Conservation (phyloP, 2,888 invertebrate species). For the Atrina japonica region DNA sequence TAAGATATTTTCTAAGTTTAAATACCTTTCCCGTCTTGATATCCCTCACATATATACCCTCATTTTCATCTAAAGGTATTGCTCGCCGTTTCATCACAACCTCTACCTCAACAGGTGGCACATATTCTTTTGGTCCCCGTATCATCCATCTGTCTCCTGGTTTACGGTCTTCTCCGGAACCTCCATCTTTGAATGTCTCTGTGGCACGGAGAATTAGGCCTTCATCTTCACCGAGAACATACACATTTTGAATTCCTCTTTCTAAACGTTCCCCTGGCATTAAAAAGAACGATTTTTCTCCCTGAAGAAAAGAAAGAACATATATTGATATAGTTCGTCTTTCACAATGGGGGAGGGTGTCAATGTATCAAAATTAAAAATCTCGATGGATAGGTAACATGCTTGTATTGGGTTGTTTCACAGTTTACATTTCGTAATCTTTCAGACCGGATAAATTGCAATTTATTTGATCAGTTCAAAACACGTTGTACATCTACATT, state of each 20-base stretch:
- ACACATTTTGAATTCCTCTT: conserved; percentile 81
- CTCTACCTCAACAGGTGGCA: conserved; percentile 82
- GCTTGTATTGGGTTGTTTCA: no score
- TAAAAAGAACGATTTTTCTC: conserved; percentile 82
- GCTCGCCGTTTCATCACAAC: conserved; percentile 80
- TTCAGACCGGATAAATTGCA: no score
- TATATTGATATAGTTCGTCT: no score
- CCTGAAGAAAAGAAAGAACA: conserved; percentile 71
- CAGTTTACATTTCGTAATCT: no score
- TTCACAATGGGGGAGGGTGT: no score
- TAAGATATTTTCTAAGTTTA: no score
- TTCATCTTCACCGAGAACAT: conserved; percentile 82
- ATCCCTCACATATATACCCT: conserved; percentile 82
- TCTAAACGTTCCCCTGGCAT: conserved; percentile 82
- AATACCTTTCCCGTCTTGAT: conserved; percentile 80
- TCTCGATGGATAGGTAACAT: no score
- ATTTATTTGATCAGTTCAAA: no score
- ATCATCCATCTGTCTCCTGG: conserved; percentile 83
- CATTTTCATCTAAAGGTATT: conserved; percentile 82
- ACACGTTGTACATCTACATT: no score
- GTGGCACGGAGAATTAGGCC: conserved; percentile 81
- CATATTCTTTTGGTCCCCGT: conserved; percentile 82
- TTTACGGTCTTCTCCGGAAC: conserved; percentile 62
- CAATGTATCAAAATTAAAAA: no score
- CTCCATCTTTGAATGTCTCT: conserved; percentile 80